Evolutionary conservation across 2,797 vertebrate genomes (phyloP).

Genomic region (Tamandua tetradactyla): DNA sequence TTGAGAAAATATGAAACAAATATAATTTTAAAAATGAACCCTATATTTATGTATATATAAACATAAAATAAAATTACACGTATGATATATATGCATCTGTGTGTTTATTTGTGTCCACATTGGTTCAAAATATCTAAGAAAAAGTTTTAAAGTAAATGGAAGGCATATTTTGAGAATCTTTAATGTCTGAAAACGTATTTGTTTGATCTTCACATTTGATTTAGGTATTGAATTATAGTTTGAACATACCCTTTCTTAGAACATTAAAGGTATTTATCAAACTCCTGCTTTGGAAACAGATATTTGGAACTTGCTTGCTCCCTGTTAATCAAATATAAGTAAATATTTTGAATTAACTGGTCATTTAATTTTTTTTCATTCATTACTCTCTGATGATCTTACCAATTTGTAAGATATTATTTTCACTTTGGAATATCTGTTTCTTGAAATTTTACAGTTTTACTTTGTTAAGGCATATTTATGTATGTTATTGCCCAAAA

Average conservation of each 20-base stretch:
- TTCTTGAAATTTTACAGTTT: conserved; percentile 57
- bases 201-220: not conserved
- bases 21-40: not conserved
- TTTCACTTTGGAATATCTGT: conserved; percentile 59
- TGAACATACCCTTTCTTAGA: not conserved
- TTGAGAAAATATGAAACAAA: not conserved
- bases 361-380: not conserved
- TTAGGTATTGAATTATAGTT: not conserved
- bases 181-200: not conserved
- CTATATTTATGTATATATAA: not conserved
- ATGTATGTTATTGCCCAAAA: conserved; percentile 49
- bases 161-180: not conserved
- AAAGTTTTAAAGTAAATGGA: not conserved
- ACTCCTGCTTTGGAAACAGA: not conserved
- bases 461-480: conserved; percentile 59
- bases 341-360: not conserved
- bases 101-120: not conserved
- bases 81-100: not conserved
- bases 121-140: not conserved
- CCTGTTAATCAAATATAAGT: not conserved
- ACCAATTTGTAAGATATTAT: no score
- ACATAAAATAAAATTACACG: not conserved
- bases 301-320: not conserved
- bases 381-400: not conserved
- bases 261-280: not conserved